A percentile compares a stretch with the other conserved stretches of the same genome.
These are phyloP conservation scores for Epsilonema sp. DNA, from an alignment of 2,888 invertebrate genomes.

Conservation along the genomic window DNA sequence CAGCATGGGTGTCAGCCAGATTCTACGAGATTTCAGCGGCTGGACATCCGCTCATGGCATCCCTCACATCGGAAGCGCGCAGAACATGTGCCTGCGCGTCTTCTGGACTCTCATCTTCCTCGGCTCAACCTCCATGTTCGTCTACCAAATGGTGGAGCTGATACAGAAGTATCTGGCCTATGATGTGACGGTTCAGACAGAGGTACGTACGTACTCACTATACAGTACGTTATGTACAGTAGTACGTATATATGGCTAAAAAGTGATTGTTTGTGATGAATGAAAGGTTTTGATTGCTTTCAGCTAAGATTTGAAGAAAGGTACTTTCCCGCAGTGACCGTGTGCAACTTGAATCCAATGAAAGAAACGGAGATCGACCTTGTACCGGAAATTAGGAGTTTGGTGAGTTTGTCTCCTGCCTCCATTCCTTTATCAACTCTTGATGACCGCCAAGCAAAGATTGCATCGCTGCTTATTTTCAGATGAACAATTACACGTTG, in stretches of 20 bases:
- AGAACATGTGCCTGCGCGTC: slow-evolving; percentile 11
- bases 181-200: slow-evolving; percentile 19
- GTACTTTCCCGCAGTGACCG: slow-evolving; percentile 22
- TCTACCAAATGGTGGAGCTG: slow-evolving; percentile 17
- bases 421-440: no score
- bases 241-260: no score
- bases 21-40: slow-evolving; percentile 17
- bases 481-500: slow-evolving; percentile 3
- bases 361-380: slow-evolving; percentile 8
- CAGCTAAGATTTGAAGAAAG: slow-evolving; percentile 22
- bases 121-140: slow-evolving; percentile 14
- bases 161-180: slow-evolving; percentile 16
- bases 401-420: no score
- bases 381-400: not conserved
- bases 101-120: slow-evolving; percentile 20
- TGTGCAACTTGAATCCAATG: slow-evolving; percentile 25
- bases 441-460: no score
- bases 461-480: no score
- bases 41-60: slow-evolving; percentile 24
- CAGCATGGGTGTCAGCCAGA: not conserved
- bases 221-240: no score
- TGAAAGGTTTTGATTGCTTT: slow-evolving; percentile 1
- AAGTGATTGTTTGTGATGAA: no score
- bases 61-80: slow-evolving; percentile 22
- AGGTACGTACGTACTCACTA: no score